Conservation (phyloP, 2,888 invertebrate genomes). For the Carterocephalus palaemon region DNA sequence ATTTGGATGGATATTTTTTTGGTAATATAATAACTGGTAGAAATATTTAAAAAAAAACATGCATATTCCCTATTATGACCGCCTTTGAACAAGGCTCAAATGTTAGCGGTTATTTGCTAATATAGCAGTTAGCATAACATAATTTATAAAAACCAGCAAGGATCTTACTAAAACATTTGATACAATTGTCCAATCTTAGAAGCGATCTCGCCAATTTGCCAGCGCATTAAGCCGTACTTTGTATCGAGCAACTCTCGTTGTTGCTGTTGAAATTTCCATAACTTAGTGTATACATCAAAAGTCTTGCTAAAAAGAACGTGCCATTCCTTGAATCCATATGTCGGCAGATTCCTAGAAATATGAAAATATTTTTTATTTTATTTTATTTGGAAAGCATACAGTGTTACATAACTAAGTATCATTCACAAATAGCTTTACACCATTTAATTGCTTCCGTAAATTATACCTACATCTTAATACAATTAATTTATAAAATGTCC, state of each 20-base stretch:
- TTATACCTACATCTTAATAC: no score
- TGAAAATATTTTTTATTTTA: not conserved
- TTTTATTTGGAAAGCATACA: not conserved
- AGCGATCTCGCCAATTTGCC: slow-evolving; percentile 99
- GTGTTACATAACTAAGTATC: no score
- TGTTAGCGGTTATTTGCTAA: no score
- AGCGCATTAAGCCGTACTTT: slow-evolving; percentile 96
- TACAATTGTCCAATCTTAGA: slow-evolving; percentile 99
- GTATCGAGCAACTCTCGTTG: slow-evolving; percentile 93
- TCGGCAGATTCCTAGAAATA: slow-evolving; percentile 92
- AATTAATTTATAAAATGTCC: no score
- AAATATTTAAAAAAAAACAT: no score
- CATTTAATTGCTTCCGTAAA: no score
- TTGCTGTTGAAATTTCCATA: slow-evolving; percentile 99
- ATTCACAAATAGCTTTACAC: no score
- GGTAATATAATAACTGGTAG: no score
- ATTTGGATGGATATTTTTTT: no score
- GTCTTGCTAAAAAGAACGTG: slow-evolving; percentile 97
- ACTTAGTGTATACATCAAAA: slow-evolving; percentile 97
- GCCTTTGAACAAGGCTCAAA: no score
- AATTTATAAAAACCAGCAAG: not conserved
- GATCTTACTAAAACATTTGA: slow-evolving; percentile 98
- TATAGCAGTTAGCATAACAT: no score
- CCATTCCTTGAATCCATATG: slow-evolving; percentile 98
- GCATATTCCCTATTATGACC: no score